Conservation (phyloP, 2,888 invertebrate genomes). For the Choreutis nemorana region DNA sequence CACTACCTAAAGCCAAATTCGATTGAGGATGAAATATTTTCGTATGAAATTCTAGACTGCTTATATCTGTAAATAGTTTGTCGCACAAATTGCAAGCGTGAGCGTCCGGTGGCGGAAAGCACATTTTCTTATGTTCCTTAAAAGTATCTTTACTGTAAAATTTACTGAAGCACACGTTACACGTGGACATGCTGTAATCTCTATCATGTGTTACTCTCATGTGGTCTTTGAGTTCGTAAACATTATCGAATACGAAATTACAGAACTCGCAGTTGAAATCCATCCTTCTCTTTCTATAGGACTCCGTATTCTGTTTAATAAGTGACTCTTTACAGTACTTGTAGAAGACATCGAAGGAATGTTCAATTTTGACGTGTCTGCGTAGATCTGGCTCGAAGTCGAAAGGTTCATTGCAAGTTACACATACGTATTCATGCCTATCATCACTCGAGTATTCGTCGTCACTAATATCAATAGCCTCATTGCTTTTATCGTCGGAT, state of each 20-base stretch:
- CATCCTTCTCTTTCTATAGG: constrained; percentile 7
- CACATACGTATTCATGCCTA: constrained; percentile 18
- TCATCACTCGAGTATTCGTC: constrained; percentile 22
- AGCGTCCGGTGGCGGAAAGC: constrained; percentile 32
- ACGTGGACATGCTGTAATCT: constrained; percentile 31
- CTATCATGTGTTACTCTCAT: constrained; percentile 31
- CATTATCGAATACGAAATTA: constrained; percentile 19
- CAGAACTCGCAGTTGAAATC: constrained; percentile 39
- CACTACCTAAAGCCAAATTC: constrained; percentile 33
- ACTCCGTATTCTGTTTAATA: constrained; percentile 15
- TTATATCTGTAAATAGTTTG: constrained; percentile 40
- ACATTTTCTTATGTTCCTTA: constrained; percentile 28
- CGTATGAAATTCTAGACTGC: constrained; percentile 40
- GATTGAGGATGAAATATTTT: constrained; percentile 45
- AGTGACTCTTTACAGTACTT: constrained; percentile 34
- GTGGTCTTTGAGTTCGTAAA: constrained; percentile 38
- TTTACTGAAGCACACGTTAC: constrained; percentile 45
- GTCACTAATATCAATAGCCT: constrained; percentile 15
- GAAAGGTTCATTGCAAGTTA: constrained; percentile 24
- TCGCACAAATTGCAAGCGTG: constrained; percentile 39
- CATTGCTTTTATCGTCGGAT: constrained; percentile 16
- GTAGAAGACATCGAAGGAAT: constrained; percentile 39
- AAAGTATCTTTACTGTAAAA: constrained; percentile 37
- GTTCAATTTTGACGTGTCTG: constrained; percentile 33
- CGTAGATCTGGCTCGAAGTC: constrained; percentile 26